phyloP scores from a whole-genome alignment of 2,113 vertebrate species.

The Aegithalos caudatus region DNA sequence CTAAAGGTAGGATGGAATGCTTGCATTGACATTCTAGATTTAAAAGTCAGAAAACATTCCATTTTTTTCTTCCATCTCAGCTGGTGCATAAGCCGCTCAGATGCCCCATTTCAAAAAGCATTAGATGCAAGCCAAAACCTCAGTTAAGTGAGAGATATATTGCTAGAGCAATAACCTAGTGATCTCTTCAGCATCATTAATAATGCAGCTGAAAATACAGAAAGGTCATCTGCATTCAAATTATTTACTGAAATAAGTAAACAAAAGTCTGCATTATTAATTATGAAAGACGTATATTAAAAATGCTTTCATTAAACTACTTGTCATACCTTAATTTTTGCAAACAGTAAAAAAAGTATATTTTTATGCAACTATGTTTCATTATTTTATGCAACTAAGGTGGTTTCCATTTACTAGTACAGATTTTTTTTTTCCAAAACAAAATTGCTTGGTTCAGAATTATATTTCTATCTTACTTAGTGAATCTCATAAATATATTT shows the following conservation, averaged over 20 bases:
- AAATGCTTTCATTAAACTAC: background rate
- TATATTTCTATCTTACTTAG: background rate
- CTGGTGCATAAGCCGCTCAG: background rate
- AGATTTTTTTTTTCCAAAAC: background rate
- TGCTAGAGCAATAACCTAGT: slow-evolving; percentile 7
- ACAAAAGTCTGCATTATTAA: slow-evolving; percentile 18
- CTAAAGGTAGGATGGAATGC: background rate
- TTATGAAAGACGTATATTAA: background rate
- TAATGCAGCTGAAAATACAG: slow-evolving; percentile 30
- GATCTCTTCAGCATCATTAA: slow-evolving; percentile 27
- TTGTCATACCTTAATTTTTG: background rate
- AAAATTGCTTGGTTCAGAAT: background rate
- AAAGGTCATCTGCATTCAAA: slow-evolving; percentile 31
- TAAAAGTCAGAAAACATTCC: background rate
- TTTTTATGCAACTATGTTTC: too few species aligned
- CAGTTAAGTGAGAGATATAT: background rate
- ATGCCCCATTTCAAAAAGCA: background rate
- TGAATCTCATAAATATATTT: background rate
- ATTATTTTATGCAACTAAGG: background rate
- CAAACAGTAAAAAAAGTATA: background rate
- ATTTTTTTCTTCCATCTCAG: background rate
- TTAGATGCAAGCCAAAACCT: background rate
- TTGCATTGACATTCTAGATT: background rate
- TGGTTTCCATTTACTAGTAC: background rate
- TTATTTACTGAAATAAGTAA: slow-evolving; percentile 49